These are phyloP conservation scores for Margaritifera margaritifera DNA, from an alignment of 2,888 invertebrate species.

Conservation along the genomic window DNA sequence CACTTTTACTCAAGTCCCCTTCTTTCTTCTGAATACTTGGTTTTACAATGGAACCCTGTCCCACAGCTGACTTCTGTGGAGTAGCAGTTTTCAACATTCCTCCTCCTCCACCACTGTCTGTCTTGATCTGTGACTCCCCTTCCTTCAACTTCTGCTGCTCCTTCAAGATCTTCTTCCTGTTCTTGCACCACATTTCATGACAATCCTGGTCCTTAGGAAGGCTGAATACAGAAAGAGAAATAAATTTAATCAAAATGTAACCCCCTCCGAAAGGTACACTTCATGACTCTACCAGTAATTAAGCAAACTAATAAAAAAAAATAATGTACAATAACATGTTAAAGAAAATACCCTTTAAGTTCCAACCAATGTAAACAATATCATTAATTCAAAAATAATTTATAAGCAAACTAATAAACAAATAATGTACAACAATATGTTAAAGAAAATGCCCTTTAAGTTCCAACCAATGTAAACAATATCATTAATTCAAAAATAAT, in stretches of 20 bases:
- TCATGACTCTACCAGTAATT: background rate
- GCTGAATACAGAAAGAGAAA: conserved; percentile 56
- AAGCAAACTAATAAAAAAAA: background rate
- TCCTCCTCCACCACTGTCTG: background rate
- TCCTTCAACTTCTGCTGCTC: conserved; percentile 40
- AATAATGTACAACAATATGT: too few species aligned
- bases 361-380: too few species aligned
- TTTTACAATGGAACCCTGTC: background rate
- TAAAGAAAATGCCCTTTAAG: too few species aligned
- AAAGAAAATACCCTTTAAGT: too few species aligned
- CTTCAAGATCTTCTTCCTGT: conserved; percentile 79
- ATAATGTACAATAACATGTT: background rate
- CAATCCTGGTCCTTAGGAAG: conserved; percentile 98
- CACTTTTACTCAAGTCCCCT: too few species aligned
- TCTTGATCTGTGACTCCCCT: conserved; percentile 22
- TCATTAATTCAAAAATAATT: too few species aligned
- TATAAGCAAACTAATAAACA: too few species aligned
- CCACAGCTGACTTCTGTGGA: background rate
- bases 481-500: too few species aligned
- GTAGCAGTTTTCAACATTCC: conserved; percentile 1
- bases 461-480: too few species aligned
- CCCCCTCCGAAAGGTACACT: background rate
- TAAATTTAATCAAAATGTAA: background rate
- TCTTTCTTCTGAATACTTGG: too few species aligned
- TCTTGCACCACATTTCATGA: conserved; percentile 99